These are phyloP conservation scores for Gonocerus acuteangulatus DNA, from an alignment of 2,888 invertebrate genomes.

Conservation along the genomic window DNA sequence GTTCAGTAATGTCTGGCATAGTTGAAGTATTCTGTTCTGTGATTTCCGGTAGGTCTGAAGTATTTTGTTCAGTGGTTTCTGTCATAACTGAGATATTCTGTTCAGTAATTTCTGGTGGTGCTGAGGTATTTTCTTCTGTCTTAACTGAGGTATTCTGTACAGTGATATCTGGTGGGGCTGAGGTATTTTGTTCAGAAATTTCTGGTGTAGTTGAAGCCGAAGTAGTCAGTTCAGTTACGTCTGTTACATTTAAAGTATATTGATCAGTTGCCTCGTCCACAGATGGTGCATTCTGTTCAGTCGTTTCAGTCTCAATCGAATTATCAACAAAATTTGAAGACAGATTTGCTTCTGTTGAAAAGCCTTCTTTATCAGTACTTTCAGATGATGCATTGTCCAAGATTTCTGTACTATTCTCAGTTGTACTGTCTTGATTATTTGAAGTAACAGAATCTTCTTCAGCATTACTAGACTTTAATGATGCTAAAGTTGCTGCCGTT, in stretches of 20 bases:
- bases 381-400: too few relatives aligned
- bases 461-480: conserved; percentile 22
- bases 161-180: conserved; percentile 10
- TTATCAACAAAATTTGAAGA: too few relatives aligned
- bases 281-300: conserved; percentile 33
- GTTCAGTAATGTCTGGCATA: too few relatives aligned
- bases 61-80: conserved; percentile 3
- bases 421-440: too few relatives aligned
- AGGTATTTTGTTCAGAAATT: too few relatives aligned
- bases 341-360: too few relatives aligned
- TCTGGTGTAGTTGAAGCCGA: conserved; percentile 22
- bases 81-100: conserved; percentile 33
- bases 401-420: too few relatives aligned
- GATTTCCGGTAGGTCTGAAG: too few relatives aligned
- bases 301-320: conserved; percentile 26
- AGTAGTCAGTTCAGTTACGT: conserved; percentile 20
- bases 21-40: too few relatives aligned
- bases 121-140: conserved; percentile 40
- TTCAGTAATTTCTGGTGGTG: conserved; percentile 39
- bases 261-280: conserved; percentile 31
- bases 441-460: too few relatives aligned
- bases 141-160: conserved; percentile 14
- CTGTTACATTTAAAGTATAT: conserved; percentile 22
- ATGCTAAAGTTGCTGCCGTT: not conserved
- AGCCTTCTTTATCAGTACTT: too few relatives aligned